Conservation (phyloP, 1,140 invertebrate genomes). For the Tetragnatha versicolor region DNA sequence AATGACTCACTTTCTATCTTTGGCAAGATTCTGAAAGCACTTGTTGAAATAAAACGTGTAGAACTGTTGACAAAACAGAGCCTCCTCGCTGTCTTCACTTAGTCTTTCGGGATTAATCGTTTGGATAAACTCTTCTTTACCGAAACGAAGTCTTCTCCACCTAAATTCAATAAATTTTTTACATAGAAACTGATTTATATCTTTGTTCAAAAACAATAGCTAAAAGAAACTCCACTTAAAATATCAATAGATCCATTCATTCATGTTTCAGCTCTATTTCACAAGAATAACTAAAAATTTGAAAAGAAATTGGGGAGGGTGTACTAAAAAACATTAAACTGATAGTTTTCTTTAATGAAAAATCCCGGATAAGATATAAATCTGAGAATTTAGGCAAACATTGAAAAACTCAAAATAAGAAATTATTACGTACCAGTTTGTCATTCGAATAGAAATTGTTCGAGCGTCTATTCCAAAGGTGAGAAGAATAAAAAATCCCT, state of each 20-base stretch:
- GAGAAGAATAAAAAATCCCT: conserved; percentile 30
- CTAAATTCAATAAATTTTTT: not conserved
- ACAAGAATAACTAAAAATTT: too few relatives aligned
- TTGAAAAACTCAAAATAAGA: too few relatives aligned
- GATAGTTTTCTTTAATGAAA: too few relatives aligned
- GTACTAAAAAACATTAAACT: too few relatives aligned
- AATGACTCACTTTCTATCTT: conserved; percentile 32
- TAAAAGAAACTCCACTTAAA: too few relatives aligned
- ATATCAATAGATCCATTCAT: too few relatives aligned
- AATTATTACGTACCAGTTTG: not conserved
- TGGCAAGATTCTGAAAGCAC: conserved; percentile 14
- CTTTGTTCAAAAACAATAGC: too few relatives aligned
- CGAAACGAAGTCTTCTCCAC: conserved; percentile 20
- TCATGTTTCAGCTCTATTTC: too few relatives aligned
- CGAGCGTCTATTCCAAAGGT: conserved; percentile 31
- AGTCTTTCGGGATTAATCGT: not conserved
- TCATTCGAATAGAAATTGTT: conserved; percentile 8
- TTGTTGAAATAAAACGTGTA: conserved; percentile 4
- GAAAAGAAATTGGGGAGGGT: too few relatives aligned
- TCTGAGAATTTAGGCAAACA: too few relatives aligned
- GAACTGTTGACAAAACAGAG: conserved; percentile 17
- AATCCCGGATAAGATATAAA: too few relatives aligned
- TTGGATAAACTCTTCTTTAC: not conserved
- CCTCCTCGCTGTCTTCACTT: not conserved
- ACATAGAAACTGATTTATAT: too few relatives aligned